Base-by-base conservation (phyloP, 2,113 vertebrate species). In the Pelusios castaneus region DNA sequence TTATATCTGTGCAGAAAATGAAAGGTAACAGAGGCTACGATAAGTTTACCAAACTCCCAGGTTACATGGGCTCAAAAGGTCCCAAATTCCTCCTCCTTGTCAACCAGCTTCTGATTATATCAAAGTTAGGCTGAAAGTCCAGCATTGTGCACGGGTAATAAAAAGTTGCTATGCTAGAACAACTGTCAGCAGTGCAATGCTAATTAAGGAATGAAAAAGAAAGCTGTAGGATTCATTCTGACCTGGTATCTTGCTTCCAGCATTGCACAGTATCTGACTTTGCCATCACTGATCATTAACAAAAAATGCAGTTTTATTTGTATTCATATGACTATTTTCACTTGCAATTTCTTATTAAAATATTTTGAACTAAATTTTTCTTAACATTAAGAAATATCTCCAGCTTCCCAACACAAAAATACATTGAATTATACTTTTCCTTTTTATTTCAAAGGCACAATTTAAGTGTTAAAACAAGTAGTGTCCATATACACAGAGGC, bases 391-490 rank as follows among this genome's bases (percentile, higher is more conserved):
- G 24, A 84, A 6, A 6, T 89, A 52, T 31, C 38, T 88, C 58
- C 89, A 63, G 94, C 49, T 43, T 91, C 70, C 77, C 52, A 70
- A 91, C 78, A n/a, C 76, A 97, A 97, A 92, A 29, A 89, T 17
- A 70, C 24, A 89, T 90, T 93, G 3, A 87, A 82, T 55, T 78
- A 24, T 5, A 79, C 49, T 58, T 56, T 79, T 43, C 24, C 21
- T 85, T 85, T 43, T 70, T 29, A 38, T 47, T 76, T 81, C 41
- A 60, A 84, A 80, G 78, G 47, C 17, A 47, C 78, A 52, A 34
- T 63, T 55, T 16, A 58, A 87, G 22, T 45, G 90, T 45, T 2
- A 31, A 82, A 75, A 96, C 29, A 85, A 93, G 43, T 6, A 58
- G 10, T 41, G 41, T 41, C 89, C 54, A 38, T 19, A 6, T 52